A percentile compares a stretch with the other conserved stretches of the same genome.
phyloP scores from a whole-genome alignment of 1,140 invertebrate species.

The Pachyrhynchus sulphureomaculatus region DNA sequence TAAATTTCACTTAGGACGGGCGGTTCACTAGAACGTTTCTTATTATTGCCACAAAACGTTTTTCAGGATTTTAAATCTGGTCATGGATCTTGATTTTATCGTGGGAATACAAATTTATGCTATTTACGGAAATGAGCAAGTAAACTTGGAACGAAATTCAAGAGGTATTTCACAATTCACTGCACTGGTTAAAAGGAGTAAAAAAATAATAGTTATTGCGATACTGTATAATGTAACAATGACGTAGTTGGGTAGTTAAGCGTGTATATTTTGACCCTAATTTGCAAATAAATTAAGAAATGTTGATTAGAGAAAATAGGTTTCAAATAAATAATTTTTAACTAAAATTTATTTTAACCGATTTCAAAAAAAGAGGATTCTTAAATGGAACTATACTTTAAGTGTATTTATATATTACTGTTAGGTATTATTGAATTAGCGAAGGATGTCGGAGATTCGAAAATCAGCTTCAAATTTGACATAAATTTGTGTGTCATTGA shows the following conservation, averaged over 20 bases:
- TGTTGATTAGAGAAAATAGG: background rate
- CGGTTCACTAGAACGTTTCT: slow-evolving; percentile 27
- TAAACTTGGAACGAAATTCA: background rate
- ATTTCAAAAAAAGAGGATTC: too few relatives aligned
- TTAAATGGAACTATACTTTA: too few relatives aligned
- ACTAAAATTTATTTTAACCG: too few relatives aligned
- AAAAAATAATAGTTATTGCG: background rate
- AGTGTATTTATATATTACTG: too few relatives aligned
- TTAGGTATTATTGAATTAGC: too few relatives aligned
- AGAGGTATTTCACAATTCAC: background rate
- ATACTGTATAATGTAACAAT: slow-evolving; percentile 1
- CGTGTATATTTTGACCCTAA: background rate
- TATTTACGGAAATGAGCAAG: slow-evolving; percentile 12
- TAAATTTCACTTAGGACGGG: slow-evolving; percentile 29
- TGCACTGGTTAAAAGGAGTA: background rate
- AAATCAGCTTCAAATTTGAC: too few relatives aligned
- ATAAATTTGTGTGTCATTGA: too few relatives aligned
- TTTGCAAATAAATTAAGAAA: background rate
- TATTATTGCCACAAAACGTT: slow-evolving; percentile 28
- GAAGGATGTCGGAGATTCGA: too few relatives aligned
- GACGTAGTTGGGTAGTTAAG: background rate
- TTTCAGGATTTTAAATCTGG: slow-evolving; percentile 23
- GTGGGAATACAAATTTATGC: slow-evolving; percentile 32
- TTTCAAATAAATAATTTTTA: too few relatives aligned
- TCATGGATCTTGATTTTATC: slow-evolving; percentile 41